Evolutionary conservation across 2,888 invertebrate genomes (phyloP), one percentile per base, ranked within the genome.

Genomic region (Liposcelis brunnea): DNA sequence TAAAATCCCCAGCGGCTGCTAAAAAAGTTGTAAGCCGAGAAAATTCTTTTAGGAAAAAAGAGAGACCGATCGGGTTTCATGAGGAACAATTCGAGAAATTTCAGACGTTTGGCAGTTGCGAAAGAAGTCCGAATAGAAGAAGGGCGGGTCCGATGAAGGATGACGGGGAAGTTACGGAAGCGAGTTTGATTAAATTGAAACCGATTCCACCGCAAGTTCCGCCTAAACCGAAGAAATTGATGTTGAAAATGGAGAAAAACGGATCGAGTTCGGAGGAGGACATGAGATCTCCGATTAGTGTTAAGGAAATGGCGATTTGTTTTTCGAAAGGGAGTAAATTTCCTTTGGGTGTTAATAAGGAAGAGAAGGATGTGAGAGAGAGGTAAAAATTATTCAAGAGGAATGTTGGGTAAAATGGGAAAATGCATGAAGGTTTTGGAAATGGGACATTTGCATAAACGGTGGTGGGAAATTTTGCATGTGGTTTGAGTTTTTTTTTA

Each of bases 51-150:
- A 7, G 40, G 16, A 40, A 26, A 26, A 26, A 40, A 18, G 19
- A 40, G 40, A 14, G 40, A 19, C 40, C 40, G 15, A 18, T 40
- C n/a, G 40, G 40, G 19, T 18, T 40, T 19, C 40, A 40, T 11
- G 40, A 40, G 19, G 40, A 40, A 18, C 40, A 40, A 18, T 19
- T 40, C 10, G 19, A 40, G 11, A n/a, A 18, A 8, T 19, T 40
- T 8, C 4, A 35, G 10, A 35, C 4, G 4, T 35, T 35, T 10
- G 40, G 40, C 5, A 40, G 40, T 18, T 40, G 16, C n/a, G 40
- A 40, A 8, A 40, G 40, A 26, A 26, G 8, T 8, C 26, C 26
- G 26, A 26, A 26, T 6, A 16, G 19, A 6, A 14, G 40, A 11
- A 6, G 16, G 40, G 6, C 7, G 12, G 40, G 18, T 18, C 14